A percentile compares a stretch with the other conserved stretches of the same genome.
These are phyloP conservation scores for Sphenopsis melanotis DNA, from an alignment of 2,797 vertebrate species.

Conservation along the genomic window DNA sequence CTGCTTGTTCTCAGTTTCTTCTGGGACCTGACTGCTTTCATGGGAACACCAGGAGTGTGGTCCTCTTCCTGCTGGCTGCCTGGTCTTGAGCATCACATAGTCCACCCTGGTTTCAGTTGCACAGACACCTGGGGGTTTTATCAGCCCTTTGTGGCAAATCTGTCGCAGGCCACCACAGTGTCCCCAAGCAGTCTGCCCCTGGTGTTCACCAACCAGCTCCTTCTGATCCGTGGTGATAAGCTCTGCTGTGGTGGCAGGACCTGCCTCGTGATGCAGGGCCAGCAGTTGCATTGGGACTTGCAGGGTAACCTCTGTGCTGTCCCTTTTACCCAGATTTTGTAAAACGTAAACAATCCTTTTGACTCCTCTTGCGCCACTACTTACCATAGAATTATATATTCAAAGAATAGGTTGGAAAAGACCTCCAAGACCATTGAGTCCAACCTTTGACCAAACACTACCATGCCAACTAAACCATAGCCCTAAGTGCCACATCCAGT, in stretches of 20 bases:
- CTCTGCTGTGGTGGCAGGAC: not conserved
- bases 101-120: not conserved
- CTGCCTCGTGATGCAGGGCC: rapidly evolving
- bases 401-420: not conserved
- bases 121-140: rapidly evolving
- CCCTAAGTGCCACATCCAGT: not conserved
- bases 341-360: not conserved
- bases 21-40: not conserved
- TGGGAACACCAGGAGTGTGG: not conserved
- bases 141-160: not conserved
- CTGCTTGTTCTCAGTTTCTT: not conserved
- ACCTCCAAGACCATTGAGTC: not conserved
- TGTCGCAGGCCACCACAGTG: not conserved
- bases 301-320: not conserved
- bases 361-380: not conserved
- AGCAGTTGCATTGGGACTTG: not conserved
- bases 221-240: not conserved
- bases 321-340: not conserved
- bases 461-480: rapidly evolving
- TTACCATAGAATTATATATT: not conserved
- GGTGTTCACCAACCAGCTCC: not conserved
- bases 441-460: not conserved
- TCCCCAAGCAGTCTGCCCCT: not conserved
- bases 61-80: not conserved
- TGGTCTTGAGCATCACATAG: rapidly evolving